These are phyloP conservation scores for Drosophila cognata DNA, from an alignment of 2,888 invertebrate genomes.

Conservation along the genomic window DNA sequence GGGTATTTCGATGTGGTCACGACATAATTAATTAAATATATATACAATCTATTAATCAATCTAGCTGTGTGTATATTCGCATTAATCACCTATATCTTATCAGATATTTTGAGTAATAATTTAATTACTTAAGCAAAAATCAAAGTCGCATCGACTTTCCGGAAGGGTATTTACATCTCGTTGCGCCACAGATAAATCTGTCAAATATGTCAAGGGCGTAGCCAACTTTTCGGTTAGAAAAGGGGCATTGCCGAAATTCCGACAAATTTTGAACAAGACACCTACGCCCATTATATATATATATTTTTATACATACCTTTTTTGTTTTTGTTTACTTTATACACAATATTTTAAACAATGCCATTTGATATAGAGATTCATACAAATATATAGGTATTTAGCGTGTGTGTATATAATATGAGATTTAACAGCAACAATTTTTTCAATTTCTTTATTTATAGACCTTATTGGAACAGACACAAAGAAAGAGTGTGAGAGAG, in stretches of 20 bases:
- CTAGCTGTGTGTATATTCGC: neutral
- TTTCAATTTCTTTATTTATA: constrained; percentile 55
- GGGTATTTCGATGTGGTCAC: neutral
- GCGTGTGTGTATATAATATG: constrained; percentile 25
- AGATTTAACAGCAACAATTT: constrained; percentile 47
- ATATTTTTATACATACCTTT: neutral
- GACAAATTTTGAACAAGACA: neutral
- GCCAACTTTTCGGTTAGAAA: neutral
- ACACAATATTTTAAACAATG: constrained; percentile 38
- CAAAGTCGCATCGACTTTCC: neutral
- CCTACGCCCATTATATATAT: neutral
- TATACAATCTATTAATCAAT: neutral
- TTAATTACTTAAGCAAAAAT: neutral
- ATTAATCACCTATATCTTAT: neutral
- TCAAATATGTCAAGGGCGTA: constrained; percentile 2
- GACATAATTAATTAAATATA: neutral
- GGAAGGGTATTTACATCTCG: neutral
- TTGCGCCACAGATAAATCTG: neutral
- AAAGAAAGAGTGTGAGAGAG: neutral
- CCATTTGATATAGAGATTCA: constrained; percentile 18
- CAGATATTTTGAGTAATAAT: neutral
- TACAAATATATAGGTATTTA: constrained; percentile 13
- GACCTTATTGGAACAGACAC: constrained; percentile 35
- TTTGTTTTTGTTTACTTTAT: constrained; percentile 18
- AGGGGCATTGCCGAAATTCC: neutral